Evolutionary conservation across 2,113 vertebrate genomes (phyloP).

Genomic region (Odocoileus virginianus): DNA sequence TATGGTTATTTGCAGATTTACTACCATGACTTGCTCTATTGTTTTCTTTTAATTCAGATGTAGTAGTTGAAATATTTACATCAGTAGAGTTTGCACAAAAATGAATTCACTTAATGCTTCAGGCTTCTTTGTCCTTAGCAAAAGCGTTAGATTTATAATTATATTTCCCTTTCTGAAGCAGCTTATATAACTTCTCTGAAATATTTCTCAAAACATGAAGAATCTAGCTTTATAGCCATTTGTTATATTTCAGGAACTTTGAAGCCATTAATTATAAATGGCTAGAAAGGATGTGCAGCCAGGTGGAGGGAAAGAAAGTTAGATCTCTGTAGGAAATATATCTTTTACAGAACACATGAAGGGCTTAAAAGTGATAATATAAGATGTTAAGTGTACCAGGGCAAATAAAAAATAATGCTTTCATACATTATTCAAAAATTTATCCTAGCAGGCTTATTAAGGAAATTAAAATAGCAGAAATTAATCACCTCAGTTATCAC

Average conservation of each 20-base stretch:
- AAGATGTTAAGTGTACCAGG: not conserved
- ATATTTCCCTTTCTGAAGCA: not conserved
- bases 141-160: not conserved
- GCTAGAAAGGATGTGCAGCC: not conserved
- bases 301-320: constrained; percentile 13
- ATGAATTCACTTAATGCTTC: not conserved
- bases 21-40: not conserved
- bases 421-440: not conserved
- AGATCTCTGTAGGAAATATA: not conserved
- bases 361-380: not conserved
- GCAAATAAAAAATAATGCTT: not conserved
- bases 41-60: not conserved
- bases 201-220: not conserved
- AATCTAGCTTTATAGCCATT: not conserved
- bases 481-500: not conserved
- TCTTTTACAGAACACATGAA: not conserved
- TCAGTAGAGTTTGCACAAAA: not conserved
- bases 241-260: constrained; percentile 15
- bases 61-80: not conserved
- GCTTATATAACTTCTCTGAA: not conserved
- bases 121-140: not conserved
- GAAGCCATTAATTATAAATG: not conserved
- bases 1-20: not conserved
- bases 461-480: constrained; percentile 16
- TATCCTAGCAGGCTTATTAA: not conserved